A percentile compares a stretch with the other conserved stretches of the same genome.
Conservation (phyloP, 2,888 invertebrate species). For the Drosophila multiciliata region DNA sequence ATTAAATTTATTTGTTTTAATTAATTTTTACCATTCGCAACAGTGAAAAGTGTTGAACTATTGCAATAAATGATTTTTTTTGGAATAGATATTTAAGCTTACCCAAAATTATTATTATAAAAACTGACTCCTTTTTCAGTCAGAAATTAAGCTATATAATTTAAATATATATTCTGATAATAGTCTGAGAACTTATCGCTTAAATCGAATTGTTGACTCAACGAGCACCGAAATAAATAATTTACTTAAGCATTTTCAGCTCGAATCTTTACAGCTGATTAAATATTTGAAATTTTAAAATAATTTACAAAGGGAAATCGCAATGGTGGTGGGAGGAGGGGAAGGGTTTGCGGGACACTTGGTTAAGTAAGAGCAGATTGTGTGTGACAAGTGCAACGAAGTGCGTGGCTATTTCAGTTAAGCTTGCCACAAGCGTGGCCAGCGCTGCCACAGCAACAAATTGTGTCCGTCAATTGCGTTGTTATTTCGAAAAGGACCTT, state of each 20-base stretch:
- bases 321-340: too few species aligned
- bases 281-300: slow-evolving; percentile 68
- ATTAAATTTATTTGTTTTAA: background rate
- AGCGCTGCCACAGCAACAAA: slow-evolving; percentile 6
- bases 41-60: background rate
- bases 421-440: slow-evolving; percentile 18
- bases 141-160: background rate
- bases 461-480: slow-evolving; percentile 36
- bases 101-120: too few species aligned
- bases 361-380: slow-evolving; percentile 40
- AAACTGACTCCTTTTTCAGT: background rate
- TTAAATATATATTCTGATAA: too few species aligned
- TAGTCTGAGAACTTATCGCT: background rate
- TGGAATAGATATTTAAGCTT: background rate
- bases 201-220: slow-evolving; percentile 17
- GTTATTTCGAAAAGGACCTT: slow-evolving; percentile 22
- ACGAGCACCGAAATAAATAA: slow-evolving; percentile 12
- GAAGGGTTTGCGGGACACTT: background rate
- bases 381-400: slow-evolving; percentile 57
- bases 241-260: background rate
- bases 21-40: background rate
- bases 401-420: slow-evolving; percentile 37
- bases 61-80: background rate
- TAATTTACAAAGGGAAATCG: slow-evolving; percentile 36
- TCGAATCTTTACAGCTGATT: slow-evolving; percentile 57